Base-by-base conservation (phyloP, 1,140 invertebrate genomes). In the Polypedilum pembai region DNA sequence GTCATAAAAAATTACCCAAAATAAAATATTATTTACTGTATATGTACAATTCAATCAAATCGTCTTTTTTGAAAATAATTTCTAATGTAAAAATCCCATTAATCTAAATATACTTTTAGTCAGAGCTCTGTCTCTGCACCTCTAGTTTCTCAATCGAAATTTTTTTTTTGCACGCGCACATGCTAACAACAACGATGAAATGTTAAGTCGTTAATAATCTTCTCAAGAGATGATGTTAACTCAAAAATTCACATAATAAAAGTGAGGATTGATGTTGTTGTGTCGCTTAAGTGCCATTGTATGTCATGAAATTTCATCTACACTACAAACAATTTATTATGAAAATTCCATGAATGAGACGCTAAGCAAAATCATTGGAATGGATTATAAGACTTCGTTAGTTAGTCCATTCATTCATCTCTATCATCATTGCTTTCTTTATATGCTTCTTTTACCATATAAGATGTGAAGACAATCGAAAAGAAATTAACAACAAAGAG, bases 181-280 rank as follows among this genome's bases (percentile, higher is more conserved):
- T n/a, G 45, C n/a, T 3, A 12, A 56, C 12, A 12, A n/a, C 45
- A 56, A 56, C 4, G 12, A 56, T 56, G 45, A 56, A 56, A 56
- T 56, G 45, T 56, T 56, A 56, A 56, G 12, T 56, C 45, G 45
- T 56, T 56, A 56, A 56, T 56, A 56, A 56, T 56, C 45, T 56
- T 12, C 15, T 56, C 45, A 12, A 56, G 15, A n/a, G 45, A n/a
- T 56, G 45, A 56, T 12, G 24, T 33, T 33, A 33, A 33, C 24
- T 33, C 24, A 33, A 33, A 33, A 33, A 33, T 1, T 33, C 24
- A 33, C 24, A 33, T 33, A 12, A n/a, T n/a, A 15, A 15, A 56
- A 4, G 4, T 15, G 45, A n/a, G 12, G 12, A 15, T 56, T 56
- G n/a, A 15, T 56, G 41, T 15, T 56, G 45, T 3, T 56, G 41